Evolutionary conservation across 2,797 vertebrate genomes (phyloP).

Genomic region (Graptemys geographica): DNA sequence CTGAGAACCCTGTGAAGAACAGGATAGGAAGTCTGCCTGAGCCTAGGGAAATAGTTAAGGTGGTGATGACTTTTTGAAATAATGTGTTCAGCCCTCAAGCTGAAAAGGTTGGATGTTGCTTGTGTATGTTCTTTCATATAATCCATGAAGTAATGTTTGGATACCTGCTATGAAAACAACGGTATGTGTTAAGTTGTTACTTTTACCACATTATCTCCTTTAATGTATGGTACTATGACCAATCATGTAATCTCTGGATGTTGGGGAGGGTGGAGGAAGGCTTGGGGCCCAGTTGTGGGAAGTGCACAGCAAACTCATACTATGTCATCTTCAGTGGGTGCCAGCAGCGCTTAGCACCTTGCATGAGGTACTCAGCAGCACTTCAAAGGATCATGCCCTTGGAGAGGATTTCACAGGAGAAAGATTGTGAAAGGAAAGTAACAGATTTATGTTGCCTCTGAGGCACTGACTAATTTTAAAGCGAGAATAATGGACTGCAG

Average conservation of each 20-base stretch:
- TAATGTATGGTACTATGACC: neutral
- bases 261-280: neutral
- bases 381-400: neutral
- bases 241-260: neutral
- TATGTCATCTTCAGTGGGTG: neutral
- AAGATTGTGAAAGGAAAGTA: neutral
- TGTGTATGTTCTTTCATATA: rapidly evolving
- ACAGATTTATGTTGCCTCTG: neutral
- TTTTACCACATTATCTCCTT: neutral
- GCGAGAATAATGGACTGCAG: neutral
- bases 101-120: neutral
- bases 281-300: neutral
- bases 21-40: neutral
- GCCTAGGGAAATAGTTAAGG: neutral
- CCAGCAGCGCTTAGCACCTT: neutral
- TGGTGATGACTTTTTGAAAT: neutral
- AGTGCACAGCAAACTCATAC: neutral
- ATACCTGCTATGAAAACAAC: neutral
- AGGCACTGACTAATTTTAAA: constrained; percentile 10
- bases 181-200: neutral
- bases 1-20: neutral
- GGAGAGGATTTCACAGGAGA: neutral
- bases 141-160: neutral
- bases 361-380: neutral
- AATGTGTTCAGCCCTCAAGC: neutral